Evolutionary conservation across 1,140 invertebrate genomes (phyloP).

Genomic region (Pogonognathellus flavescens): DNA sequence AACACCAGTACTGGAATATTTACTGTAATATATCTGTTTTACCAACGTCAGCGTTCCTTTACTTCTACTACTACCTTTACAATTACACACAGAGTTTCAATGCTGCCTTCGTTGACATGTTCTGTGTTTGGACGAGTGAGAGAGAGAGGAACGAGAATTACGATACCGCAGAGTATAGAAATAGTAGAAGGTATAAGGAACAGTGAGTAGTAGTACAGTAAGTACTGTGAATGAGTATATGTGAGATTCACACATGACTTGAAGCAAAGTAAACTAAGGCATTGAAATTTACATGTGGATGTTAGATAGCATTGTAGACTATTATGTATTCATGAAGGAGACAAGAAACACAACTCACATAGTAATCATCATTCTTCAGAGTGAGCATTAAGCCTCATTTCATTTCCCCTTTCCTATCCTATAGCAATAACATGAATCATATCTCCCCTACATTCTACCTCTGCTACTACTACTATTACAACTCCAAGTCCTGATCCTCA

Average conservation of each 20-base stretch:
- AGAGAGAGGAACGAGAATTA: background rate
- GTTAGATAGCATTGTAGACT: constrained; percentile 34
- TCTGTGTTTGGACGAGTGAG: too few species aligned
- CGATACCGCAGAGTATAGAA: background rate
- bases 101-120: too few species aligned
- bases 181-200: background rate
- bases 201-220: background rate
- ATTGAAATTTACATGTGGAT: constrained; percentile 30
- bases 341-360: constrained; percentile 25
- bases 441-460: background rate
- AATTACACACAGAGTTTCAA: too few species aligned
- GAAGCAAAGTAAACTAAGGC: constrained; percentile 41
- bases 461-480: background rate
- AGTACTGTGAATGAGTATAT: background rate
- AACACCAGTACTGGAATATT: too few species aligned
- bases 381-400: constrained; percentile 43
- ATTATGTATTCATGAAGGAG: constrained; percentile 34
- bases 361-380: constrained; percentile 6
- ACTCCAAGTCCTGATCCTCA: too few species aligned
- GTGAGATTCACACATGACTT: constrained; percentile 34
- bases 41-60: too few species aligned
- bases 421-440: constrained; percentile 18
- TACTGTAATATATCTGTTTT: too few species aligned
- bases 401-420: constrained; percentile 29
- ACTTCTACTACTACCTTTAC: too few species aligned